Evolutionary conservation across 2,113 vertebrate species (phyloP), one percentile per base, ranked within the genome.

Genomic region (Pycnonotus jocosus): DNA sequence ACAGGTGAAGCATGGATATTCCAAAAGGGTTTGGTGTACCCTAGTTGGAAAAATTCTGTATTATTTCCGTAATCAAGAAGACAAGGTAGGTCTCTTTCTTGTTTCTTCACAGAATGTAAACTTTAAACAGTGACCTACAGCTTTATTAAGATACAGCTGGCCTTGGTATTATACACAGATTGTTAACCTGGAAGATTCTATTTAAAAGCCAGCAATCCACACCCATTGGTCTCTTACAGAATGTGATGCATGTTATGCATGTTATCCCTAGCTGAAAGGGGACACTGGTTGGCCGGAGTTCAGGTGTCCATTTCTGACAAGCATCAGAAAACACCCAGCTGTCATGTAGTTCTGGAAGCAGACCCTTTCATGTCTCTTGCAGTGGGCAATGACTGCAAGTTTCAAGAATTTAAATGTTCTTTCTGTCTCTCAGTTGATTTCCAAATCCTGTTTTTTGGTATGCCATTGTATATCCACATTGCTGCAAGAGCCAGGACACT

Each of bases 1-100:
- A 88, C 97, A 99, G 99, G 99, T 99, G 70, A 99, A 99, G 92
- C 99, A 99, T 77, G 99, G 99, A 74, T 99, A 99, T 94, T 99
- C 99, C 37, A 99, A 99, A 94, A 98, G 98, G 90, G 99, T 99
- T 92, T 99, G 99, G 99, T 99, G 99, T 83, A 98, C 97, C 16
- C 97, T 99, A 37, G 97, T 99, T 48, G 99, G 99, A 56, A 99
- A 99, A 97, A 98, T 97, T 7, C 92, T 99, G 24, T 99, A 99
- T 97, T 99, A 99, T 94, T 99, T 99, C 95, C 99, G 99, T 85
- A 98, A 98, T 96, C 99, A 99, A 93, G 99, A 99, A 84, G 99
- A 99, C 93, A 99, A 99, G 99, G 99, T 99, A 97, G 61, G 97
- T 95, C 17, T 28, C 45, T 76, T 74, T 50, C 33, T 78, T 94